Evolutionary conservation across 2,113 vertebrate genomes (phyloP).

Genomic region (Dendrocopos noguchii): DNA sequence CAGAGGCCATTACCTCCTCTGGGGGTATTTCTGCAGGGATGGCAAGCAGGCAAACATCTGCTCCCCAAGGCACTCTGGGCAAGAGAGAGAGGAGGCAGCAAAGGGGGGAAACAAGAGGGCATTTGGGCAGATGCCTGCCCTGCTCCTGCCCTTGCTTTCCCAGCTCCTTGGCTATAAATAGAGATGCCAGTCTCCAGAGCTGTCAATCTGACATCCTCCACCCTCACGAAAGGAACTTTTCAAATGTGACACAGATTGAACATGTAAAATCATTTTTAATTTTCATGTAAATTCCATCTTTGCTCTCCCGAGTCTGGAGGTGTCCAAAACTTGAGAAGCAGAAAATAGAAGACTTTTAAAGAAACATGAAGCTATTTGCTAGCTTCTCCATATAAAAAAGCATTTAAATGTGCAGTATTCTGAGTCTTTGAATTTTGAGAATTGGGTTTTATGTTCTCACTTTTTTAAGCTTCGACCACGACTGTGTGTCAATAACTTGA

Average conservation of each 20-base stretch:
- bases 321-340: slow-evolving; percentile 55
- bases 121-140: neutral
- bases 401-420: slow-evolving; percentile 17
- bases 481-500: neutral
- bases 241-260: slow-evolving; percentile 18
- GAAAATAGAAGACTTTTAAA: slow-evolving; percentile 54
- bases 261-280: slow-evolving; percentile 54
- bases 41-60: neutral
- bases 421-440: neutral
- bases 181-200: neutral
- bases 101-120: neutral
- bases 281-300: slow-evolving; percentile 62
- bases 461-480: neutral
- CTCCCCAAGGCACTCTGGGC: neutral
- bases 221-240: slow-evolving; percentile 20
- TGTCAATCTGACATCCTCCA: slow-evolving; percentile 20
- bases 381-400: slow-evolving; percentile 5
- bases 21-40: neutral
- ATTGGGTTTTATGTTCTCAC: neutral
- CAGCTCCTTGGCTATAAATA: neutral
- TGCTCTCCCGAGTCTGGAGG: slow-evolving; percentile 54
- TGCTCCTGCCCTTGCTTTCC: neutral
- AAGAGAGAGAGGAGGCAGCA: neutral
- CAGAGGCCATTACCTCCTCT: neutral
- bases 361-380: slow-evolving; percentile 25